phyloP scores from a whole-genome alignment of 1,140 invertebrate genomes.

The Lordiphosa mommai region DNA sequence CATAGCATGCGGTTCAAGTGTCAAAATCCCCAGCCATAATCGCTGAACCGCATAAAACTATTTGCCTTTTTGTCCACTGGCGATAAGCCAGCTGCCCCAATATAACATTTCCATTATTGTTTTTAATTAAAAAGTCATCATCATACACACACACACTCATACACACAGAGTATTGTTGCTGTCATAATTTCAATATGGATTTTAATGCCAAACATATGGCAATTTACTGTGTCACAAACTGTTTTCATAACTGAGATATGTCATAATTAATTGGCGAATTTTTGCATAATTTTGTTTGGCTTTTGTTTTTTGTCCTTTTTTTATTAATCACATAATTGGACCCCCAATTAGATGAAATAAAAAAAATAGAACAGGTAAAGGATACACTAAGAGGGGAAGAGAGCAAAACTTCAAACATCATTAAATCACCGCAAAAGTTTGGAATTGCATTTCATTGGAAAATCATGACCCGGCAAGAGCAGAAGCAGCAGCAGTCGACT shows the following conservation, averaged over 20 bases:
- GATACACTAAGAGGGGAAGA: not conserved
- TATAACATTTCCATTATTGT: conserved; percentile 27
- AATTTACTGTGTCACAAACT: conserved; percentile 27
- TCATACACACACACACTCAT: too few relatives aligned
- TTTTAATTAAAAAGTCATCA: conserved; percentile 75
- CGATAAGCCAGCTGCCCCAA: not conserved
- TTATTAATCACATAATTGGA: conserved; percentile 68
- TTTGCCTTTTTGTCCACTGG: not conserved
- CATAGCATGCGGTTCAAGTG: too few relatives aligned
- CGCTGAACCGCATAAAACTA: not conserved
- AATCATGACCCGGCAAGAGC: conserved; percentile 49
- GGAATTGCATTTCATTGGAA: conserved; percentile 70
- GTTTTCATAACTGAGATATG: conserved; percentile 32
- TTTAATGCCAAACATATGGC: conserved; percentile 15
- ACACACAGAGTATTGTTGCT: conserved; percentile 34
- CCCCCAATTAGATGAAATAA: conserved; percentile 49
- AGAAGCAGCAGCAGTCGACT: conserved; percentile 12
- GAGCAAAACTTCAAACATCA: conserved; percentile 46
- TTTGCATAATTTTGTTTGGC: conserved; percentile 5
- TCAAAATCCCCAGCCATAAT: too few relatives aligned
- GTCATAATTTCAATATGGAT: conserved; percentile 21
- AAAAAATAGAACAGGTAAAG: not conserved
- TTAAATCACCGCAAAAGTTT: conserved; percentile 66
- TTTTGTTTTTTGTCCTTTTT: conserved; percentile 40
- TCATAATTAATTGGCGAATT: conserved; percentile 67